Base-by-base conservation (phyloP, 1,140 invertebrate genomes). In the Conopomorpha cramerella region DNA sequence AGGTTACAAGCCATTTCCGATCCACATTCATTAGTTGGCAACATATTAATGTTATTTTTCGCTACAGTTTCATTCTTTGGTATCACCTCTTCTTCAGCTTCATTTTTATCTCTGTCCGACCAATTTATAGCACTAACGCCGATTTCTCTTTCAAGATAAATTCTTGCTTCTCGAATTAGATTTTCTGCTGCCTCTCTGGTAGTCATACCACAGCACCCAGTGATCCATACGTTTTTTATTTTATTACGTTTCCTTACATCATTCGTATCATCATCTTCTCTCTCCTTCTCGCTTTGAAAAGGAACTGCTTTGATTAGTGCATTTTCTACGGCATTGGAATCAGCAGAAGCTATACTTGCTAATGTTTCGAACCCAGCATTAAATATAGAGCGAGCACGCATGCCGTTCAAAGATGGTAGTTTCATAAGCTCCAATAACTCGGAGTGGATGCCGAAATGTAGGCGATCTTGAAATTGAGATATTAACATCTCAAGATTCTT, bases 341-440 rank as follows among this genome's bases (percentile, higher is more conserved):
- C 80, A 19, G 89, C 86, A 39, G 82, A 80, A 7, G 95, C 94
- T 30, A 99, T 65, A 50, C 87, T 84, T 2, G 87, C 77, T 8
- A 97, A 77, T 7, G 81, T 86, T 51, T 88, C 86, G 48, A 93
- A 88, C n/a, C 92, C 93, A 17, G 83, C 84, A 76, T 94, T 86
- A 58, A 87, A 95, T 4, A 99, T 72, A 17, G 86, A 84, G 56
- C 96, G 81, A 1, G 96, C 96, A 43, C 89, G 83, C 39, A 88
- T 81, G 1, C 91, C 92, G 72, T 93, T 95, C 19, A 99, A 68
- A 46, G 87, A 83, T 6, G 90, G 82, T 19, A 99, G 72, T 42
- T 90, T 83, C 71, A 99, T 88, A 23, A 99, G 79, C 61, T 99
- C 95, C 38, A 96, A 82, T 3, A 99, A 78, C 62, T 99, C 96